Base-by-base conservation (phyloP, 2,888 invertebrate genomes). In the Ichneumoninae sp. region DNA sequence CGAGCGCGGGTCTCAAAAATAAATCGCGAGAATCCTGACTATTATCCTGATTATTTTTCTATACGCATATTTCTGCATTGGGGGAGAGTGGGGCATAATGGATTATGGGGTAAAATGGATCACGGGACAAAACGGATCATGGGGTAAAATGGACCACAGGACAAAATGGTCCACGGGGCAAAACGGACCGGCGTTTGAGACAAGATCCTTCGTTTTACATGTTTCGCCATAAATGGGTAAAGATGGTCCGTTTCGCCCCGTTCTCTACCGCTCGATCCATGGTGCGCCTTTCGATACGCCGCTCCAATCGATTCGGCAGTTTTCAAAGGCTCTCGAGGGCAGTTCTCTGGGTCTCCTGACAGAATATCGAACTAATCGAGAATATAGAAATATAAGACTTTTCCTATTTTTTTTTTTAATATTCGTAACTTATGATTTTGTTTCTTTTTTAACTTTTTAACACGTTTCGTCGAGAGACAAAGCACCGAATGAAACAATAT, bases 1-100 rank as follows among this genome's bases (percentile, higher is more conserved):
- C 52, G 78, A 84, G 76, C 78, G 77, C 77, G 26, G 5, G 13
- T 19, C 66, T 26, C 22, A 22, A 22, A 26, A 47, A 76, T 75
- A 62, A 50, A 86, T 86, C 81, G 76, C 70, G 79, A 82, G 72
- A 57, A 62, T 44, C 13, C 69, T 10, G 10, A 40, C 10, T 40
- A 40, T 10, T 40, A 62, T 44, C 13, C 69, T 10, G 10, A 40
- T 3, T 40, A 40, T 10, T 40, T 40, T 40, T 40, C 40, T 3
- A 10, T 40, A 40, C 40, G 5, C 40, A 10, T 8, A 10, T 8
- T 6, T 6, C 6, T 33, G 33, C 6, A 33, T 33, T 6, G 33
- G 33, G 6, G 33, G 33, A 6, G 33, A 6, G 33, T 1, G 33
- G 33, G 33, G 30, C 30, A 30, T 30, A 30, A 30, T 30, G 30